A percentile compares a stretch with the other conserved stretches of the same genome.
Evolutionary conservation across 2,797 vertebrate species (phyloP).

Genomic region (Podarcis lilfordi): DNA sequence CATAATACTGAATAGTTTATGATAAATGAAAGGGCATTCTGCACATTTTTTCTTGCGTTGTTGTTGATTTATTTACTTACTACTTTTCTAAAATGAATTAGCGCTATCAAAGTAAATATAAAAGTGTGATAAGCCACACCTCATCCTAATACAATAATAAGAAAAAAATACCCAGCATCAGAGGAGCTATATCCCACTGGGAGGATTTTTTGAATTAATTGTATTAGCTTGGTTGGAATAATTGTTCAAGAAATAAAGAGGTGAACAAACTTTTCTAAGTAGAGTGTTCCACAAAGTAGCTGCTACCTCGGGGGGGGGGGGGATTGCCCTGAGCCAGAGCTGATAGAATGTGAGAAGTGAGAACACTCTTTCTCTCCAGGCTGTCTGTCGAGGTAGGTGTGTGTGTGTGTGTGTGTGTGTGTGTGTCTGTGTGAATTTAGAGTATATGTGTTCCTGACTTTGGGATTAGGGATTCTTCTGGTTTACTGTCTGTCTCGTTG

Average conservation of each 20-base stretch:
- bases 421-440: no score
- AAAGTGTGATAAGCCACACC: neutral
- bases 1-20: neutral
- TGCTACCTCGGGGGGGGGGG: no score
- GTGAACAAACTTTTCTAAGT: neutral
- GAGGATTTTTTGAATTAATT: neutral
- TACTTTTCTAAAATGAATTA: neutral
- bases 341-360: neutral
- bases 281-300: neutral
- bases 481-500: no score
- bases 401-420: no score
- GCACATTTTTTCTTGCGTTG: neutral
- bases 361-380: neutral
- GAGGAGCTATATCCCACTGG: neutral
- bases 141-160: neutral
- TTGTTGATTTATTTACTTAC: neutral
- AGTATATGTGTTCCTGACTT: no score
- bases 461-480: no score
- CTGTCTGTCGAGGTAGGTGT: no score
- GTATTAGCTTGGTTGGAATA: neutral
- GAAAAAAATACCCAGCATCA: neutral
- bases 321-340: no score
- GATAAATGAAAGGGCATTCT: neutral
- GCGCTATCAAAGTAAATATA: neutral
- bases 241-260: neutral